A percentile compares a stretch with the other conserved stretches of the same genome.
Evolutionary conservation across 1,140 invertebrate species (phyloP).

Genomic region (Anadara kagoshimensis): DNA sequence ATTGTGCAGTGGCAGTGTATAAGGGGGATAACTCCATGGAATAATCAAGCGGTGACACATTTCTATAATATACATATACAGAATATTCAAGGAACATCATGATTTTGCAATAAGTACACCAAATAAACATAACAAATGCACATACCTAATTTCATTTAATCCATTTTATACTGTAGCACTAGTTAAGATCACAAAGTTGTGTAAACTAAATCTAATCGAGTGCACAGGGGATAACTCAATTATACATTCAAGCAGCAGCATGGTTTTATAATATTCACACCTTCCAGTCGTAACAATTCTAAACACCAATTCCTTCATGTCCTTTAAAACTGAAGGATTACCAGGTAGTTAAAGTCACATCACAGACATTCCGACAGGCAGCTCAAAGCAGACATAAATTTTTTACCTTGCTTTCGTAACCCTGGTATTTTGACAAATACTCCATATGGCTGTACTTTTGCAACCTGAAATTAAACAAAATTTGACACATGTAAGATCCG

Average conservation of each 20-base stretch:
- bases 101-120: neutral
- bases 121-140: neutral
- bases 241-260: neutral
- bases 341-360: neutral
- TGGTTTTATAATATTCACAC: constrained; percentile 1
- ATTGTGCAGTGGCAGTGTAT: no score
- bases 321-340: neutral
- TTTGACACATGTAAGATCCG: neutral
- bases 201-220: neutral
- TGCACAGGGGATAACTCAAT: neutral
- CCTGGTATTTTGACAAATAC: constrained; percentile 69
- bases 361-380: neutral
- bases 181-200: neutral
- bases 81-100: neutral
- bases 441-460: constrained; percentile 66
- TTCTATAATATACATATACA: no score
- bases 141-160: neutral
- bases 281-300: neutral
- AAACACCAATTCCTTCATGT: neutral
- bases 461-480: constrained; percentile 53
- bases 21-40: no score
- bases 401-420: constrained; percentile 63
- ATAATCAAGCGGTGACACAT: no score
- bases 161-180: neutral
- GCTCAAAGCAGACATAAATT: constrained; percentile 15